These are phyloP conservation scores for Hydroisotoma schaefferi DNA, from an alignment of 2,888 invertebrate genomes.

Conservation along the genomic window DNA sequence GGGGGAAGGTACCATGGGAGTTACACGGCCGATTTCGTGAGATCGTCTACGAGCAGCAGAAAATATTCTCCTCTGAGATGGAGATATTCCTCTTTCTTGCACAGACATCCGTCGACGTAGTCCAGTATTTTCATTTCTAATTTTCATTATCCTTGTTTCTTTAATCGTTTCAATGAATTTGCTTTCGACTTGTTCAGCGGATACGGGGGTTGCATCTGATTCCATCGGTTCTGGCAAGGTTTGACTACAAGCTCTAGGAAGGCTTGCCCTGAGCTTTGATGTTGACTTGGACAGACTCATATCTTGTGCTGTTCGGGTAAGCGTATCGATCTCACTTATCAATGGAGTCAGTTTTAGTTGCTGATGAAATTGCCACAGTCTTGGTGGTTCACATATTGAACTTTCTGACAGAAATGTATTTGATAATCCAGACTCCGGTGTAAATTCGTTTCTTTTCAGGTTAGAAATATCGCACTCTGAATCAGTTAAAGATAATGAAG, in stretches of 20 bases:
- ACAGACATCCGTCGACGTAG: conserved; percentile 33
- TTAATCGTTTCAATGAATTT: conserved; percentile 29
- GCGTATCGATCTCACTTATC: conserved; percentile 39
- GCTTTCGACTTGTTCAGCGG: conserved; percentile 21
- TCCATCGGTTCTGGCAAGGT: conserved; percentile 15
- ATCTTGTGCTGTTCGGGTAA: conserved; percentile 33
- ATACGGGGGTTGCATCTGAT: conserved; percentile 7
- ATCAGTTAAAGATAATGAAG: conserved; percentile 23
- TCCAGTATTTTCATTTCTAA: conserved; percentile 16
- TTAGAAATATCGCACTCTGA: neutral
- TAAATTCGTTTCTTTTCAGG: neutral
- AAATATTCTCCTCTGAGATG: conserved; percentile 25
- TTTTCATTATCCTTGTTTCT: conserved; percentile 31
- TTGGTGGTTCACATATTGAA: neutral
- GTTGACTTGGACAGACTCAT: conserved; percentile 17
- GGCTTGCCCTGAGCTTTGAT: conserved; percentile 2
- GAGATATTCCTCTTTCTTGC: conserved; percentile 31
- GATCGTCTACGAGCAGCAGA: conserved; percentile 23
- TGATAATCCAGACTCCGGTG: neutral
- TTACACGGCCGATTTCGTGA: conserved; percentile 26
- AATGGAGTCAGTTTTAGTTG: conserved; percentile 35
- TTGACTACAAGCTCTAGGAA: neutral
- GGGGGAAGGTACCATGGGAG: conserved; percentile 17
- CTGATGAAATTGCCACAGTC: neutral
- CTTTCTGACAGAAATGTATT: neutral